Conservation (phyloP, 2,888 invertebrate species). For the Erpobdella octoculata region DNA sequence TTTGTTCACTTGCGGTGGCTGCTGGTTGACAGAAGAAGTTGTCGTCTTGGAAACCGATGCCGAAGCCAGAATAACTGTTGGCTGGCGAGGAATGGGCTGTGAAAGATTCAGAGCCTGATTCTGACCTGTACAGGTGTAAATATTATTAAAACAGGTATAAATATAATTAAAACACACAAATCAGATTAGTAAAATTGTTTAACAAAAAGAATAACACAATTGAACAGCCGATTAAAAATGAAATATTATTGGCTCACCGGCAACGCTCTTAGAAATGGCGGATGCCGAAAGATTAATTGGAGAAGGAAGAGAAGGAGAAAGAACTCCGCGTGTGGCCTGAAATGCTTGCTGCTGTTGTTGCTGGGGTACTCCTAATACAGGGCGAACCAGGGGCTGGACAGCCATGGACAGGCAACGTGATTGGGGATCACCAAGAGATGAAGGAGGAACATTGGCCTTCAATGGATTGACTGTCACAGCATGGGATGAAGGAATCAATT, state of each 20-base stretch:
- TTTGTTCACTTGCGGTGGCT: constrained; percentile 10
- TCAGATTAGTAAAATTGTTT: no score
- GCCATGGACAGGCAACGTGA: not conserved
- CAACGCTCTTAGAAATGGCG: not conserved
- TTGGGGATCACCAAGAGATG: not conserved
- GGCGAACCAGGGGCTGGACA: not conserved
- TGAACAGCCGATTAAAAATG: not conserved
- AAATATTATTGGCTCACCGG: not conserved
- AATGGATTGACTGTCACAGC: not conserved
- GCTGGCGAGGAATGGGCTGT: not conserved
- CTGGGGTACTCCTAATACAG: not conserved
- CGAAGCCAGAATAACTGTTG: not conserved
- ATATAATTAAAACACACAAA: no score
- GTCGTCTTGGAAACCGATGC: constrained; percentile 6
- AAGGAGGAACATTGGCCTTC: not conserved
- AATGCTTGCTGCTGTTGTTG: constrained; percentile 10
- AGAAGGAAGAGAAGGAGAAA: not conserved
- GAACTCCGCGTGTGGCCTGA: not conserved
- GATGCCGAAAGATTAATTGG: constrained; percentile 14
- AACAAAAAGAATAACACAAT: not conserved
- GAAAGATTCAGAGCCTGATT: constrained; percentile 11
- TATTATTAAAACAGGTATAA: no score
- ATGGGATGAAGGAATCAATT: not conserved
- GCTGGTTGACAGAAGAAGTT: not conserved
- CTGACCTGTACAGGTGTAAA: no score